These are phyloP conservation scores for Hoplias malabaricus DNA, from an alignment of 2,113 vertebrate genomes.

Conservation along the genomic window DNA sequence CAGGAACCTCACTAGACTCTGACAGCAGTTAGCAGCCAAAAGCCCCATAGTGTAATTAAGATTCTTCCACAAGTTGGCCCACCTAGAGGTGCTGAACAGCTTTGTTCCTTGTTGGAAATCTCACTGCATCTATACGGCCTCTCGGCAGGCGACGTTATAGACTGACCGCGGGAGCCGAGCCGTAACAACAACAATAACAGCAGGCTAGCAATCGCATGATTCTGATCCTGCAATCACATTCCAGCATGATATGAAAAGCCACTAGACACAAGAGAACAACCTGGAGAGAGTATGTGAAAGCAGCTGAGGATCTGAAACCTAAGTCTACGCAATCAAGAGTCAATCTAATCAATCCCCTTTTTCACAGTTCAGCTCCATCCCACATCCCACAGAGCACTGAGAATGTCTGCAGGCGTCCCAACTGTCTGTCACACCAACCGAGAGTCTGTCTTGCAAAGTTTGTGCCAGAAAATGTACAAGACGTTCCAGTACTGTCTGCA, in stretches of 20 bases:
- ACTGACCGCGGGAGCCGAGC: background rate
- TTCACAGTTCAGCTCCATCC: background rate
- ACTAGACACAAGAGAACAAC: background rate
- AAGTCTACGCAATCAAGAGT: background rate
- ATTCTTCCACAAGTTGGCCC: constrained; percentile 21
- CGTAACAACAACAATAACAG: background rate
- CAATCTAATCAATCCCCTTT: background rate
- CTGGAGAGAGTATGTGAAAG: too few relatives aligned
- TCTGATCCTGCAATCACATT: background rate
- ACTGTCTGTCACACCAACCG: too few relatives aligned
- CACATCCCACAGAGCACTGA: background rate
- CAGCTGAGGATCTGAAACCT: background rate
- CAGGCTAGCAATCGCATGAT: background rate
- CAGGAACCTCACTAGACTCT: background rate
- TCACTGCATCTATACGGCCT: constrained; percentile 13
- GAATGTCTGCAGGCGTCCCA: background rate
- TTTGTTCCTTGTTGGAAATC: constrained; percentile 35
- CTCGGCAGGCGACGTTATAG: background rate
- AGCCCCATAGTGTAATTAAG: constrained; percentile 38
- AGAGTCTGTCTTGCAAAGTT: too few relatives aligned
- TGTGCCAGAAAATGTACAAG: too few relatives aligned
- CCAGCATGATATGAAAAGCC: background rate
- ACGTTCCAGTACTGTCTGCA: too few relatives aligned
- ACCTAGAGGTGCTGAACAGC: constrained; percentile 22
- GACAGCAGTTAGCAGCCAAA: background rate